Percentiles rank a stretch among this genome's conserved stretches.
Evolutionary conservation across 2,113 vertebrate species (phyloP).

Genomic region (Percopsis transmontana): DNA sequence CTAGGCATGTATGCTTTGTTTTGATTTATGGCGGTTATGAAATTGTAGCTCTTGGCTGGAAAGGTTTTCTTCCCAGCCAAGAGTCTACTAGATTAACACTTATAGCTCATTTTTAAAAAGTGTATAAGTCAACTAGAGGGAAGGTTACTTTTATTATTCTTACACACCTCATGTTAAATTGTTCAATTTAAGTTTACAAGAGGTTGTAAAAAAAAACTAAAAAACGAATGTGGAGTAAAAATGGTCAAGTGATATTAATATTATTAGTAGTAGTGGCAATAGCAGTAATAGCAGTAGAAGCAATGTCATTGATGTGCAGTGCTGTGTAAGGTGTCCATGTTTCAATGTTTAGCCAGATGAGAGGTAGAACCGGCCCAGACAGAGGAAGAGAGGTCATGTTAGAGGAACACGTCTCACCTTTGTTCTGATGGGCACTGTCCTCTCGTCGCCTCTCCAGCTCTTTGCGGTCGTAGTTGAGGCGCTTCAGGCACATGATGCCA

Average conservation of each 20-base stretch:
- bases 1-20: constrained; percentile 9
- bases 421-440: constrained; percentile 86
- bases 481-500: constrained; percentile 94
- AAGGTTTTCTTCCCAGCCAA: background rate
- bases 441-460: constrained; percentile 90
- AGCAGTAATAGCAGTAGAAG: too few species aligned
- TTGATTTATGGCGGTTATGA: background rate
- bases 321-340: too few species aligned
- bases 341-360: too few species aligned
- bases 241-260: too few species aligned
- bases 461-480: constrained; percentile 92
- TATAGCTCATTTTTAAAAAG: background rate
- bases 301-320: too few species aligned
- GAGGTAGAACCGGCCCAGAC: too few species aligned
- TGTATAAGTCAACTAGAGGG: too few species aligned
- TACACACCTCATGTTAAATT: too few species aligned
- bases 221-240: too few species aligned
- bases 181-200: background rate
- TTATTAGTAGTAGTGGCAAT: too few species aligned
- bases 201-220: background rate
- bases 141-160: too few species aligned
- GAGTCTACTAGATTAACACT: background rate
- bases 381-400: too few species aligned
- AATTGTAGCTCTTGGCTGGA: background rate
- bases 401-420: constrained; percentile 83